Evolutionary conservation across 1,140 invertebrate species (phyloP).

Genomic region (Cydia strobilella): DNA sequence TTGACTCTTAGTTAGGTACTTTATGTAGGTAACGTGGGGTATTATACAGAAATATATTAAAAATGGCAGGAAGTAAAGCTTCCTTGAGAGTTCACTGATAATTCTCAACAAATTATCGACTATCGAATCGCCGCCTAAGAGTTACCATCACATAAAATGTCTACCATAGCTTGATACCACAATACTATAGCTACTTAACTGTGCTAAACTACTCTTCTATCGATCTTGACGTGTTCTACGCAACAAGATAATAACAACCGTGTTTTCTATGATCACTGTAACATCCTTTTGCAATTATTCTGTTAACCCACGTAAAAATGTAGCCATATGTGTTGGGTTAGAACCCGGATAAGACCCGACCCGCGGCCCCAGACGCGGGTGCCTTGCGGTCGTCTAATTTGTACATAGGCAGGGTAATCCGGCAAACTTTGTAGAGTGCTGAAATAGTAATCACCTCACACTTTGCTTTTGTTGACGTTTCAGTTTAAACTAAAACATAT

Average conservation of each 20-base stretch:
- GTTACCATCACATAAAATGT: too few relatives aligned
- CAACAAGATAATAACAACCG: neutral
- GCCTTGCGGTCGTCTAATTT: neutral
- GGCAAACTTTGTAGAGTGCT: neutral
- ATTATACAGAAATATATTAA: too few relatives aligned
- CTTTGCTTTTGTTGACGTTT: constrained; percentile 9
- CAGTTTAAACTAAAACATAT: too few relatives aligned
- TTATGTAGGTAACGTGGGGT: too few relatives aligned
- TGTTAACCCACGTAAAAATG: neutral
- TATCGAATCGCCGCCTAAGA: too few relatives aligned
- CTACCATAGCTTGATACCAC: too few relatives aligned
- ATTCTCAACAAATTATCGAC: too few relatives aligned
- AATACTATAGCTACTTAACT: too few relatives aligned
- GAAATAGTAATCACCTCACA: constrained; percentile 1
- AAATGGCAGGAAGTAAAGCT: too few relatives aligned
- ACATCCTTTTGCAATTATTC: neutral
- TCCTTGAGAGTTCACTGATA: too few relatives aligned
- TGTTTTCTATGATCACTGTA: neutral
- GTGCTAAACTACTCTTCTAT: too few relatives aligned
- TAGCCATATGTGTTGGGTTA: neutral
- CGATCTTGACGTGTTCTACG: neutral
- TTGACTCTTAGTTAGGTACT: too few relatives aligned
- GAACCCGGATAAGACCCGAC: neutral
- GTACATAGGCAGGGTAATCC: neutral
- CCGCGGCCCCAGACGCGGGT: neutral